A percentile compares a stretch with the other conserved stretches of the same genome.
Evolutionary conservation across 2,888 invertebrate species (phyloP).

Genomic region (Xestia sexstrigata): DNA sequence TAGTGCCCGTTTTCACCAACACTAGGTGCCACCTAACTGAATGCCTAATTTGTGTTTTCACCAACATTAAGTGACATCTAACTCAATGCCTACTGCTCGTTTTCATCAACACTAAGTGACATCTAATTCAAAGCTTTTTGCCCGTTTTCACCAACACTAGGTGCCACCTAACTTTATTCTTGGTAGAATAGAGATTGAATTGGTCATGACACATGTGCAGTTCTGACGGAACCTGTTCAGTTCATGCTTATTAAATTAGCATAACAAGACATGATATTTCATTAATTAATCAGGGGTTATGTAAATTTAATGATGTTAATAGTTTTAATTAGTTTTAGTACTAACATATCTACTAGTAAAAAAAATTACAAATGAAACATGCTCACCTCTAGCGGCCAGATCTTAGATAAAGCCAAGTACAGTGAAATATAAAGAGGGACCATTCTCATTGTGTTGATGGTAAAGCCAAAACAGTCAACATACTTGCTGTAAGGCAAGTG

Average conservation of each 20-base stretch:
- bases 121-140: too few species aligned
- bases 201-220: too few species aligned
- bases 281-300: neutral
- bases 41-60: too few species aligned
- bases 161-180: neutral
- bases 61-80: too few species aligned
- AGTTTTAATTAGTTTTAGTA: neutral
- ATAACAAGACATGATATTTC: neutral
- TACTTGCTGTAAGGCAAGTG: conserved; percentile 92
- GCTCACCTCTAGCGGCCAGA: conserved; percentile 94
- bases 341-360: neutral
- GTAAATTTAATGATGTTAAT: neutral
- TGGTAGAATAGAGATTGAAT: too few species aligned
- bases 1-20: too few species aligned
- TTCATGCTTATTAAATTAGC: too few species aligned
- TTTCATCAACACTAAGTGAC: too few species aligned
- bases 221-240: too few species aligned
- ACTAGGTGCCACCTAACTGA: too few species aligned
- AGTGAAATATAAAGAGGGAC: conserved; percentile 92
- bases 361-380: conserved; percentile 1
- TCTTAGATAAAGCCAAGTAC: conserved; percentile 92
- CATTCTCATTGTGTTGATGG: conserved; percentile 92
- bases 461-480: conserved; percentile 91
- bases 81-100: too few species aligned
- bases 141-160: neutral